Base-by-base conservation (phyloP, 2,797 vertebrate species). In the Scarus forsteni region DNA sequence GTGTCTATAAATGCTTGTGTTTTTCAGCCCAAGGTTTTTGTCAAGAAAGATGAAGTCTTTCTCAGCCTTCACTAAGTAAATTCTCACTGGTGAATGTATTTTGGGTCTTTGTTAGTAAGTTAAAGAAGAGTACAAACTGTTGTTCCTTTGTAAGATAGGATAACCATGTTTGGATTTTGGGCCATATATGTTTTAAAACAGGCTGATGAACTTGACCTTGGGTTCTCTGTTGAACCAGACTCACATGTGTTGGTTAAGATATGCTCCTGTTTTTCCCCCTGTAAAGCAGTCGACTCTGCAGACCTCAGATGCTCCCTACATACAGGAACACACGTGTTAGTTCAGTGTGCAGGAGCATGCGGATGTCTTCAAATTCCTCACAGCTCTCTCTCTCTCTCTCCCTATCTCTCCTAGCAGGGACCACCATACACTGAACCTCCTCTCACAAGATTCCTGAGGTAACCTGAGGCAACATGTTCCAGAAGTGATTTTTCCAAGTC, bases 381-480 rank as follows among this genome's bases (percentile, higher is more conserved):
- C 50, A n/a, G 58, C 18, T 45, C 43, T 27, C 34, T 11, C 9
- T 54, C 67, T 35, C 36, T 38, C 36, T 38, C n/a, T n/a, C n/a
- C n/a, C n/a, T 27, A 27, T 27, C 2, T 4, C 27, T 27, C 27
- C 27, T 27, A 27, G 8, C 48, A 60, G 53, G 15, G 16, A 38
- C 8, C 43, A 10, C 43, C 10, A 5, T 0, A 48, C 42, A 19
- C 18, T 49, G 10, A 36, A 43, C 27, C 60, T 76, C 19, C 43
- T 55, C 59, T 0, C 61, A 51, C 55, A 55, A 35, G 48, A 51
- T 14, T 63, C 3, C 54, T 16, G 0, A 7, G 2, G 10, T 60
- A 35, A 46, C 34, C 45, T n/a, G 36, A 61, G 48, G 51, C 51
- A 49, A 40, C 27, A 6, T 49, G 48, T 52, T 61, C 46, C 53